phyloP scores from a whole-genome alignment of 2,797 vertebrate species.

The Antrozous pallidus region DNA sequence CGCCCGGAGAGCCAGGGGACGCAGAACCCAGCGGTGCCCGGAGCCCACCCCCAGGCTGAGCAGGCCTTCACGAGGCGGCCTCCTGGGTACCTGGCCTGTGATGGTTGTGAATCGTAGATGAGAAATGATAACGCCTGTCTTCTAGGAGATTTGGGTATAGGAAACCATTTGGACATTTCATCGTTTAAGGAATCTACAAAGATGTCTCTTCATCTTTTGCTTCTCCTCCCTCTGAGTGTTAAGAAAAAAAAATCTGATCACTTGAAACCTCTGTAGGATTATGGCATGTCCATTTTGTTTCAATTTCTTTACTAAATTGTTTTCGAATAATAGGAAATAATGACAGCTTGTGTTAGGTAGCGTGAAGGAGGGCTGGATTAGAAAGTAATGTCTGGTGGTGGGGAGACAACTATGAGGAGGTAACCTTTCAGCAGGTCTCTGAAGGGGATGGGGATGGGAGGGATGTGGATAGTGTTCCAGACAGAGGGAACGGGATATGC shows the following conservation, averaged over 20 bases:
- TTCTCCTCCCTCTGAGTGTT: not conserved
- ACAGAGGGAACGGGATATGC: not conserved
- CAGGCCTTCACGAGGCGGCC: not conserved
- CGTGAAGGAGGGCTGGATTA: not conserved
- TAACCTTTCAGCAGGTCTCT: not conserved
- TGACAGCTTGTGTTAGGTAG: not conserved
- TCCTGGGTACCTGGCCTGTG: not conserved
- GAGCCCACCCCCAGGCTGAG: not conserved
- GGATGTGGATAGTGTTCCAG: not conserved
- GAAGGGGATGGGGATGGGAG: not conserved
- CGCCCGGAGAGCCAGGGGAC: not conserved
- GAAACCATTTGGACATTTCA: not conserved
- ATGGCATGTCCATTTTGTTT: not conserved
- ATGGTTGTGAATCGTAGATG: not conserved
- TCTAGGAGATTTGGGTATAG: not conserved
- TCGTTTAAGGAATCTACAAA: not conserved
- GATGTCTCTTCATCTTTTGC: not conserved
- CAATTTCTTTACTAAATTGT: not conserved
- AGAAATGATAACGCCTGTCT: not conserved
- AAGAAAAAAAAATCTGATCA: not conserved
- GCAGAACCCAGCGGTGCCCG: not conserved
- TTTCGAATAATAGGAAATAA: not conserved
- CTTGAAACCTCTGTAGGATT: not conserved
- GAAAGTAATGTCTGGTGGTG: not conserved
- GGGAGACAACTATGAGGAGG: not conserved